Base-by-base conservation (phyloP, 2,888 invertebrate species). In the Thelaira solivaga region DNA sequence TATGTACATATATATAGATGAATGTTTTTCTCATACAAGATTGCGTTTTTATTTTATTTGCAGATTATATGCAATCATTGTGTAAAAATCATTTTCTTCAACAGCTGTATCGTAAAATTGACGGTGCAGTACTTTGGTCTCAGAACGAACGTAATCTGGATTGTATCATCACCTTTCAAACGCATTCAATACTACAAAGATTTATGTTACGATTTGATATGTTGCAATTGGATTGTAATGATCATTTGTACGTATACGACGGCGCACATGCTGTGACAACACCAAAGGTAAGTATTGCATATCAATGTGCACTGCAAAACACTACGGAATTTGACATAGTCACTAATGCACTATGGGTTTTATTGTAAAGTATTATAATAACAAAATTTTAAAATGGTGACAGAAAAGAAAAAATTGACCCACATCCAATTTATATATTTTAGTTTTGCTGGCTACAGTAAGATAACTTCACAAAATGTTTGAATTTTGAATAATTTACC, bases 181-280 rank as follows among this genome's bases (percentile, higher is more conserved):
- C 97, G 83, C 96, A 97, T 90, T 96, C 96, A 88, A 96, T 97
- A 85, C 91, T 97, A 85, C 97, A 97, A 90, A 92, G 96, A 84
- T 97, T 97, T 90, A 97, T 97, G 96, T 92, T 97, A 85, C 93
- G 97, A 86, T 97, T 97, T 90, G 97, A 97, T 88, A 92, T 95
- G 89, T 92, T 97, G 84, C 95, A 96, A 89, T 91, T 97, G 80
- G 97, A 97, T 90, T 97, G 97, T 90, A 97, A 97, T 88, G 97
- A 97, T 90, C 96, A 96, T 89, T 93, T 97, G 67, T 95, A 94
- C 86, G 95, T 97, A 86, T 97, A 95, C 88, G 97, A 97, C 90
- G 97, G 97, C 2, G 96, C 96, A 13, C 96, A 97, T 87, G 95
- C 95, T 53, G 96, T 95, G 51, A 94, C 95, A 64, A 93, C 93